These are phyloP conservation scores for Entomobrya multifasciata DNA, from an alignment of 2,888 invertebrate genomes.

Conservation along the genomic window DNA sequence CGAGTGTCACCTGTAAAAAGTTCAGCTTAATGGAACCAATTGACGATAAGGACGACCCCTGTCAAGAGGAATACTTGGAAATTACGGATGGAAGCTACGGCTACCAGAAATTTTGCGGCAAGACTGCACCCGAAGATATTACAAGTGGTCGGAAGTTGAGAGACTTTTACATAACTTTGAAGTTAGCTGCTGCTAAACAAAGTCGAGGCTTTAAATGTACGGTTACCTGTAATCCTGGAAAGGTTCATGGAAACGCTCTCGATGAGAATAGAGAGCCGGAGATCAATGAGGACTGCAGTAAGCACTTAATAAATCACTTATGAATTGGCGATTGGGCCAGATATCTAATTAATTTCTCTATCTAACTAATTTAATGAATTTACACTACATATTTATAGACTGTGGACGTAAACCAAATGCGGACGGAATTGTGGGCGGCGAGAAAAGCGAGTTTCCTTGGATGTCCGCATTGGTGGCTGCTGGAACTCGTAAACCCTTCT, in stretches of 20 bases:
- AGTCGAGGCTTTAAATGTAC: no score
- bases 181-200: no score
- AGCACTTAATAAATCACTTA: constrained; percentile 32
- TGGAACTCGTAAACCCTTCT: constrained; percentile 76
- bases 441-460: constrained; percentile 77
- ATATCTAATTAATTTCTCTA: neutral
- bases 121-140: constrained; percentile 33
- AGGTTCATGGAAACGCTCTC: constrained; percentile 28
- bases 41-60: constrained; percentile 41
- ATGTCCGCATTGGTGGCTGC: constrained; percentile 63
- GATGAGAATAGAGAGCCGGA: constrained; percentile 48
- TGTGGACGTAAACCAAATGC: constrained; percentile 74
- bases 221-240: constrained; percentile 53
- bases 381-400: no score
- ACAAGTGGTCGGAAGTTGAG: constrained; percentile 47
- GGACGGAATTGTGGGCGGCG: constrained; percentile 76
- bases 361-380: no score
- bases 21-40: constrained; percentile 45
- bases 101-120: constrained; percentile 67
- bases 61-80: constrained; percentile 73
- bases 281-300: constrained; percentile 67
- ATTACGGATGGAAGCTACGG: constrained; percentile 73
- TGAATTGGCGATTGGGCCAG: neutral
- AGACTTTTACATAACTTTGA: constrained; percentile 65
- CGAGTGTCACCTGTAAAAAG: constrained; percentile 67